Base-by-base conservation (phyloP, 2,888 invertebrate genomes). In the Lasioglossum oenotherae region DNA sequence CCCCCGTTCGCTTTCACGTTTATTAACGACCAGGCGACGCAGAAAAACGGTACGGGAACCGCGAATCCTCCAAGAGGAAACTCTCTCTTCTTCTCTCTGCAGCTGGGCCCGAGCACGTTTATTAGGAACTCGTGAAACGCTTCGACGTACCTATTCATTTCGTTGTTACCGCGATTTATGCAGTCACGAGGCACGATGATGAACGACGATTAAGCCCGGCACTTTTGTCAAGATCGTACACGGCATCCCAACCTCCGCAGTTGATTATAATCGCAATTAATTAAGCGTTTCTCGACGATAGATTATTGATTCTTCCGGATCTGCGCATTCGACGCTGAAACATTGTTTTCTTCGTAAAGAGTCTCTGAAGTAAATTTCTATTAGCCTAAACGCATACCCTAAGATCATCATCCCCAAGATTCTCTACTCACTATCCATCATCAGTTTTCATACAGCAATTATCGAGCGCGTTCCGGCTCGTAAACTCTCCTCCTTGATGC, bases 41-140 rank as follows among this genome's bases (percentile, higher is more conserved):
- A 31, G 57, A 64, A 74, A 38, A 38, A 49, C 27, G 60, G 38
- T 5, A 38, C 27, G 74, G 14, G 79, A 71, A 57, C 60, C 57
- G 49, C 74, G 53, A 69, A 87, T 73, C 78, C n/a, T 76, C 44
- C 74, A 69, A 31, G 64, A 87, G 89, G 89, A 89, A 89, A 84
- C 84, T 83, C 49, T 49, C 49, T 49, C 49, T 23, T 49, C 49
- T 23, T 49, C 49, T 23, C 49, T 23, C 23, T 0, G 23, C 53
- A 19, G 14, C 31, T n/a, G 67, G 23, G 81, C 64, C 64, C 27
- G 64, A 76, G 72, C 49, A 76, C 74, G 67, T 83, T 87, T 87
- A 81, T 87, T 88, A 81, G 81, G 60, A 60, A 87, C 69, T 64
- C 78, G 82, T 81, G 80, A 73, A 80, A 80, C 46, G 69, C 35